Conservation (phyloP, 2,797 vertebrate species). For the Linurgus olivaceus region DNA sequence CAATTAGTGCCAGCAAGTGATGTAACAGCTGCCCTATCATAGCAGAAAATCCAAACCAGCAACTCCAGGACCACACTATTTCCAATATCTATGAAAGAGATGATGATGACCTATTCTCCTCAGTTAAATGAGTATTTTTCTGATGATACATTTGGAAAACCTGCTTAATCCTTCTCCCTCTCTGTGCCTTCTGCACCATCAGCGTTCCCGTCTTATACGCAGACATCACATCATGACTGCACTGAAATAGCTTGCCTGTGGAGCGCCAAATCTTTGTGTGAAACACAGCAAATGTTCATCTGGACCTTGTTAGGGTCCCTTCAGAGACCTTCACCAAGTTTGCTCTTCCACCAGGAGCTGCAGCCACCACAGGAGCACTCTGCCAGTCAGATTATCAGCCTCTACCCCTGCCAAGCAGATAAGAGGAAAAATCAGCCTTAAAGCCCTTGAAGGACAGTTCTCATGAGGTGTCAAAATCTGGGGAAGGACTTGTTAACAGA, state of each 20-base stretch:
- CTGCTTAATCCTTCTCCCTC: background rate
- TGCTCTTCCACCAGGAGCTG: background rate
- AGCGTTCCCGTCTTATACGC: background rate
- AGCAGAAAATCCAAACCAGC: background rate
- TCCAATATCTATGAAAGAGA: background rate
- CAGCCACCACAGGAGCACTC: background rate
- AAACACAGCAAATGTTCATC: background rate
- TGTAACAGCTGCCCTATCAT: background rate
- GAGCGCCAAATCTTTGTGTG: background rate
- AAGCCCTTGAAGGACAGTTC: background rate
- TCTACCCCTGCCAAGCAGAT: background rate
- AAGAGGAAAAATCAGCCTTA: background rate
- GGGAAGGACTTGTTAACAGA: background rate
- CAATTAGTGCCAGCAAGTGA: background rate
- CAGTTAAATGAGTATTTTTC: background rate
- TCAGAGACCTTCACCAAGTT: background rate
- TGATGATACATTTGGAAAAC: background rate
- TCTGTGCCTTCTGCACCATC: background rate
- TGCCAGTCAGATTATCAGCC: background rate
- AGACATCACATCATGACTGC: background rate
- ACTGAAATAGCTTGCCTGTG: background rate
- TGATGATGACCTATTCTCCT: rapidly evolving
- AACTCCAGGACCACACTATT: background rate
- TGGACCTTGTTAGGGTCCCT: background rate
- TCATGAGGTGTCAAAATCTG: background rate